Base-by-base conservation (phyloP, 2,888 invertebrate species). In the Netelia inedita region DNA sequence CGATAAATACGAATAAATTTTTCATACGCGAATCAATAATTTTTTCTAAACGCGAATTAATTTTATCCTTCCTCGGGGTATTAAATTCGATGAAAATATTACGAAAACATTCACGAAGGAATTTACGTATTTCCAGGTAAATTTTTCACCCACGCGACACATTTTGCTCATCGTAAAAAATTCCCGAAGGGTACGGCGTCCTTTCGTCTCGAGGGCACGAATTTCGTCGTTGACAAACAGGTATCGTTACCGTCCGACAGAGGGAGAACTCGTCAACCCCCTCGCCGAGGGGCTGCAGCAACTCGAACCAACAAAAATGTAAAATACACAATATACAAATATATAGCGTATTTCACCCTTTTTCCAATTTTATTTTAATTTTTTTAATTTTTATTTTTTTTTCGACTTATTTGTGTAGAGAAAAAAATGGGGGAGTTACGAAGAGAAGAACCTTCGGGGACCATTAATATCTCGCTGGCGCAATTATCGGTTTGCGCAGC, bases 401-500 rank as follows among this genome's bases (percentile, higher is more conserved):
- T 28, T 2, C 5, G 28, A 28, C 3, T 28, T 28, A 28, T 28
- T 28, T 28, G 28, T 28, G 28, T 5, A 28, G 28, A 28, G 28
- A 28, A 28, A 28, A 28, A 28, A 80, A 82, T 83, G 79, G n/a
- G 66, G 41, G 69, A 21, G 53, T 46, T 63, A 74, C 82, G 76
- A 80, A 87, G 88, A 87, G 87, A 89, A 88, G 89, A 91, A 90
- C 92, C 89, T 91, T 89, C 61, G 21, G 88, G 89, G 87, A 89
- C 91, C 91, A 92, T 92, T 92, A 91, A 86, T 86, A 85, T 91
- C 90, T 91, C 87, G 86, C 90, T 88, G 89, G 91, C 89, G 91
- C 91, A 92, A 92, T 92, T 92, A 92, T 91, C 90, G 89, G 86
- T 81, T 88, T 3, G 43, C 50, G 61, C 92, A 92, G 92, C 92